A percentile compares a stretch with the other conserved stretches of the same genome.
phyloP scores from a whole-genome alignment of 64 coral and sea anemone genomes.

The Dendronephthya gigantea region DNA sequence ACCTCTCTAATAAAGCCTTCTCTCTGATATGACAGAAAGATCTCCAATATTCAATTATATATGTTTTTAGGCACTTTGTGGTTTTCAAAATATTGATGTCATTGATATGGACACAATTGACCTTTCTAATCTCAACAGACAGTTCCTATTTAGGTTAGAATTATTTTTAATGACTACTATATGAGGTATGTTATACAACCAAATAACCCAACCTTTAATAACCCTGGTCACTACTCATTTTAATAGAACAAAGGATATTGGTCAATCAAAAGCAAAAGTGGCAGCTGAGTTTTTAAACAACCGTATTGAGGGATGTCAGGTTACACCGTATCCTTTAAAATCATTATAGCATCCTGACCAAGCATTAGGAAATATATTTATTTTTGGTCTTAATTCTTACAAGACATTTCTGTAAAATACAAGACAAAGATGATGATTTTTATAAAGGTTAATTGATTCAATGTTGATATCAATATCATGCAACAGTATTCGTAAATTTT shows the following conservation, averaged over 20 bases:
- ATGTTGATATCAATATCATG: no score
- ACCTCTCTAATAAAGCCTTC: no score
- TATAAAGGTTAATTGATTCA: slow-evolving; percentile 65
- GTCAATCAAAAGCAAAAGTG: slow-evolving; percentile 68
- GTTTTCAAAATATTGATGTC: slow-evolving; percentile 87
- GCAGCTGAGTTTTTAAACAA: slow-evolving; percentile 89
- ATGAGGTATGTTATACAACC: background rate
- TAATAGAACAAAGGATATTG: slow-evolving; percentile 89
- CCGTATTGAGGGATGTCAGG: slow-evolving; percentile 63
- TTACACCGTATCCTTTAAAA: slow-evolving; percentile 73
- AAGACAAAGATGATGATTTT: slow-evolving; percentile 89
- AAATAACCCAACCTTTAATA: no score
- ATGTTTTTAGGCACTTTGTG: slow-evolving; percentile 61
- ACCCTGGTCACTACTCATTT: slow-evolving; percentile 9
- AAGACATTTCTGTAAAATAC: slow-evolving; percentile 92
- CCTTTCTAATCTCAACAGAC: slow-evolving; percentile 93
- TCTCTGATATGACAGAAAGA: no score
- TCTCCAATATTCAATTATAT: no score
- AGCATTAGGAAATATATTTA: background rate
- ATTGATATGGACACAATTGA: slow-evolving; percentile 99
- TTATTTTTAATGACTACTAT: background rate
- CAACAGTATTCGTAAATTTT: background rate
- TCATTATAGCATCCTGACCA: no score
- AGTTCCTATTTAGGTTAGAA: slow-evolving; percentile 83
- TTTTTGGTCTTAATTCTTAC: background rate